A percentile compares a stretch with the other conserved stretches of the same genome.
Conservation (phyloP, 2,113 vertebrate genomes). For the Hirundichthys speculiger region DNA sequence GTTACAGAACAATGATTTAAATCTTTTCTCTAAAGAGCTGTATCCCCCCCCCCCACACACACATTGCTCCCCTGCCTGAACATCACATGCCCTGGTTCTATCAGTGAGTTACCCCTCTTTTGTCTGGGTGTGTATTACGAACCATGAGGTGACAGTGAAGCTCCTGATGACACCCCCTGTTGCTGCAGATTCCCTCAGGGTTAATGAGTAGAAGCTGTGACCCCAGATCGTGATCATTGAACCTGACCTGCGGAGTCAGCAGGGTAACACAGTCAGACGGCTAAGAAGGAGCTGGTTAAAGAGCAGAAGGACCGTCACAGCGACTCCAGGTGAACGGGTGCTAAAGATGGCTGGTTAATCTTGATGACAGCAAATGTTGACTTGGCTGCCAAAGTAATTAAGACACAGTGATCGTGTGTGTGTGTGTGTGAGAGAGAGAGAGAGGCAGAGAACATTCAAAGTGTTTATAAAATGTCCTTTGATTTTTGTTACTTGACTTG, state of each 20-base stretch:
- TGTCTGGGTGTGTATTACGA: slow-evolving; percentile 41
- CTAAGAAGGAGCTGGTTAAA: slow-evolving; percentile 33
- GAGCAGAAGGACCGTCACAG: slow-evolving; percentile 27
- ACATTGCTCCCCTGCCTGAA: no score
- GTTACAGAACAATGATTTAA: no score
- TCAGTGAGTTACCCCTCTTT: slow-evolving; percentile 5
- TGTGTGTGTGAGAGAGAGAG: no score
- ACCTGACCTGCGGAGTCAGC: slow-evolving; percentile 58
- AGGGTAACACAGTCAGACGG: slow-evolving; percentile 21
- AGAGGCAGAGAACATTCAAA: no score
- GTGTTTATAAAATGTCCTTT: no score
- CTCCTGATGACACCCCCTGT: slow-evolving; percentile 54
- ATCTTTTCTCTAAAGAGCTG: no score
- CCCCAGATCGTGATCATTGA: slow-evolving; percentile 63
- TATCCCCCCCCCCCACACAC: no score
- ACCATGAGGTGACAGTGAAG: slow-evolving; percentile 50
- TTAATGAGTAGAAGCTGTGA: slow-evolving; percentile 60
- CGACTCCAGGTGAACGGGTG: slow-evolving; percentile 47
- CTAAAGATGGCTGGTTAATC: slow-evolving; percentile 32
- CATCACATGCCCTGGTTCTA: slow-evolving; percentile 6
- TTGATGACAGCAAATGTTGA: slow-evolving; percentile 25
- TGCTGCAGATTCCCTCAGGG: slow-evolving; percentile 31
- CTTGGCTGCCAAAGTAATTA: slow-evolving; percentile 11
- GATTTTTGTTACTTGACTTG: no score
- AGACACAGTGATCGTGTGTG: neutral